Percentiles rank a stretch among this genome's conserved stretches.
Evolutionary conservation across 2,113 vertebrate genomes (phyloP).

Genomic region (Mobula birostris): DNA sequence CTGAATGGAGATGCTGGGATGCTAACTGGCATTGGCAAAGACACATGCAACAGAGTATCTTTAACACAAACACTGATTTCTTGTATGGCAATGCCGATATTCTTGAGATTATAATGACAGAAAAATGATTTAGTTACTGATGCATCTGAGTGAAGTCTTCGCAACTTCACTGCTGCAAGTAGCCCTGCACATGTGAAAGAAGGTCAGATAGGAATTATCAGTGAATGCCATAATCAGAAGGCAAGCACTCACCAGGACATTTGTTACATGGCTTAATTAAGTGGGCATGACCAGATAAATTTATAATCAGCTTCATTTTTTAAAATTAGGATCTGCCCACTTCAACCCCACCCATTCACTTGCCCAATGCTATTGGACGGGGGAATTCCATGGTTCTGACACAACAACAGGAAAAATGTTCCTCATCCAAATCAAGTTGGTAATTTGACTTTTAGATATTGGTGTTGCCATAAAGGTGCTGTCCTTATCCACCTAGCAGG

Average conservation of each 20-base stretch:
- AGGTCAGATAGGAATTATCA: not conserved
- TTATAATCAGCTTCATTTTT: not conserved
- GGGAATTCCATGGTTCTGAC: not conserved
- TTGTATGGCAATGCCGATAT: not conserved
- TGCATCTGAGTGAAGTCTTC: not conserved
- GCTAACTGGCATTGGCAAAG: not conserved
- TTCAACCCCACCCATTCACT: not conserved
- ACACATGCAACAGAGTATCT: not conserved
- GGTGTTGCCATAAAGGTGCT: not conserved
- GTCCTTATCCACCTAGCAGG: not conserved
- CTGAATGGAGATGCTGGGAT: not conserved
- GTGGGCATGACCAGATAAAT: not conserved
- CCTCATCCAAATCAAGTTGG: not conserved
- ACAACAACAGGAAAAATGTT: not conserved
- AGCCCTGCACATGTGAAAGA: not conserved
- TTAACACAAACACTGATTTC: not conserved
- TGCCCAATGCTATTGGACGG: not conserved
- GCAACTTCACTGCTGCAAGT: not conserved
- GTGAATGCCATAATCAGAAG: not conserved
- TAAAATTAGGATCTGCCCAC: not conserved
- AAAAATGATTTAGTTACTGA: not conserved
- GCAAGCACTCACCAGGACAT: not conserved
- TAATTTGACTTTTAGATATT: not conserved
- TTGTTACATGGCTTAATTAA: not conserved
- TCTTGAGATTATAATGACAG: not conserved